These are phyloP conservation scores for Drosophila hydei DNA, from an alignment of 1,140 invertebrate species.

Conservation along the genomic window DNA sequence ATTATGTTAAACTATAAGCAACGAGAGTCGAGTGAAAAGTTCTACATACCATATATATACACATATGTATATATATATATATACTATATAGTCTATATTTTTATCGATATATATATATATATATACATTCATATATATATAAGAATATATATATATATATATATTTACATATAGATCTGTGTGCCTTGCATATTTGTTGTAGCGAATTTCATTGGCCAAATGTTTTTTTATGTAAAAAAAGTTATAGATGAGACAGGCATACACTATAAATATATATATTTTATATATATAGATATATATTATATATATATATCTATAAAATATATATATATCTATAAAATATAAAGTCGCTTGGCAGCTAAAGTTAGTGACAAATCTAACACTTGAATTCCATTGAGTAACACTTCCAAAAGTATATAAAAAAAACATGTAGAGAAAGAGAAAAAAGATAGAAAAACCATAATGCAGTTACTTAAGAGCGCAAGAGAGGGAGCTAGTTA, in stretches of 20 bases:
- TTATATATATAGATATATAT: slow-evolving; percentile 33
- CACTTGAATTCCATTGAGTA: slow-evolving; percentile 69
- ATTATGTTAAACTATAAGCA: slow-evolving; percentile 38
- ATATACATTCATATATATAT: too few relatives aligned
- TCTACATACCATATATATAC: slow-evolving; percentile 11
- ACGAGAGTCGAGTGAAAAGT: slow-evolving; percentile 9
- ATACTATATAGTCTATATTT: slow-evolving; percentile 16
- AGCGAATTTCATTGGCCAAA: slow-evolving; percentile 62
- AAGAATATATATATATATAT: slow-evolving; percentile 18
- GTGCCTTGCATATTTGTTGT: slow-evolving; percentile 52
- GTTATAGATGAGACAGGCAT: slow-evolving; percentile 16
- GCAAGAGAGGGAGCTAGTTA: slow-evolving; percentile 9
- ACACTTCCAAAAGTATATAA: slow-evolving; percentile 18
- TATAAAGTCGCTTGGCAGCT: slow-evolving; percentile 50
- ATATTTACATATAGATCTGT: slow-evolving; percentile 3
- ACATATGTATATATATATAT: slow-evolving; percentile 4
- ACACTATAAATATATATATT: slow-evolving; percentile 28
- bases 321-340: slow-evolving; percentile 33
- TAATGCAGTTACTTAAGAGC: slow-evolving; percentile 63
- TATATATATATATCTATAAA: neutral
- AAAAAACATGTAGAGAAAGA: neutral
- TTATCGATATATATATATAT: slow-evolving; percentile 11
- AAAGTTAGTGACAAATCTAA: slow-evolving; percentile 54
- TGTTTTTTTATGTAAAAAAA: slow-evolving; percentile 15
- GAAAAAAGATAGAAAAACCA: neutral